Evolutionary conservation across 2,888 invertebrate genomes (phyloP).

Genomic region (Yponomeuta sedellus): DNA sequence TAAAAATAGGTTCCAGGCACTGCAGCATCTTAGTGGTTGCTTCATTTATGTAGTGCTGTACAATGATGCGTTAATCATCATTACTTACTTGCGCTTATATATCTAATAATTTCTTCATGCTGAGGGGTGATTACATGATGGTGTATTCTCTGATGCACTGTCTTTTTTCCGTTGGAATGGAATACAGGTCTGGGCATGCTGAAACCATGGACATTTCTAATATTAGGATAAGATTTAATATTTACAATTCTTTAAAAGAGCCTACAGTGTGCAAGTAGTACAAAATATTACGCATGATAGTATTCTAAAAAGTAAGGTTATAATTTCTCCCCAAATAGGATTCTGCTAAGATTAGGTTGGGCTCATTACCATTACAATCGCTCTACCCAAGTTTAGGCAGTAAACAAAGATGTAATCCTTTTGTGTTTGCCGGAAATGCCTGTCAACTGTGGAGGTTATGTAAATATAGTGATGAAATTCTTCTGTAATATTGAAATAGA

Average conservation of each 20-base stretch:
- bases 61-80: too few relatives aligned
- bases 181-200: constrained; percentile 90
- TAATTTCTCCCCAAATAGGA: background rate
- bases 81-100: constrained; percentile 90
- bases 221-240: too few relatives aligned
- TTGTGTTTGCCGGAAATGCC: constrained; percentile 19
- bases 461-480: constrained; percentile 67
- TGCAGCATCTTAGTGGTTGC: too few relatives aligned
- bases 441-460: constrained; percentile 55
- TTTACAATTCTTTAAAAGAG: too few relatives aligned
- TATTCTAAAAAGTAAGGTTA: background rate
- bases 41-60: too few relatives aligned
- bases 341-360: background rate
- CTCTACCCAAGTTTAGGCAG: background rate
- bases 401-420: background rate
- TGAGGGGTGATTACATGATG: constrained; percentile 81
- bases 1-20: too few relatives aligned
- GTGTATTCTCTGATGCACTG: constrained; percentile 77
- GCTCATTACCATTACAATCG: background rate
- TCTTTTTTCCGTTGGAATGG: constrained; percentile 81
- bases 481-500: constrained; percentile 23
- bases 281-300: too few relatives aligned
- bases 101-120: constrained; percentile 91
- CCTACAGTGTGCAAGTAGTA: too few relatives aligned
- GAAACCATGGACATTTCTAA: constrained; percentile 38